Conservation (phyloP, 2,113 vertebrate species). For the Zosterops pallidus region DNA sequence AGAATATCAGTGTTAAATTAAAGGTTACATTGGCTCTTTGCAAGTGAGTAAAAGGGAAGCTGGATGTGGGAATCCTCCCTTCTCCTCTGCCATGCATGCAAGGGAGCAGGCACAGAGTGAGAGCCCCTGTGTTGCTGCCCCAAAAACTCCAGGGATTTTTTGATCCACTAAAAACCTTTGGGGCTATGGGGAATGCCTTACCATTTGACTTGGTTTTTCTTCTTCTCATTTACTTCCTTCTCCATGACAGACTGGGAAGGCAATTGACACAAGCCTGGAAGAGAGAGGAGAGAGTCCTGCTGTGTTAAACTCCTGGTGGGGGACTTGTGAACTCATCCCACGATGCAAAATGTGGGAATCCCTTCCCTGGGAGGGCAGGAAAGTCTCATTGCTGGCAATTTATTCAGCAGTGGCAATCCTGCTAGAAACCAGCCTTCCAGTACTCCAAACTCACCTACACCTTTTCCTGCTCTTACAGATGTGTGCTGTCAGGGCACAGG, state of each 20-base stretch:
- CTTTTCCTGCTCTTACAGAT: not conserved
- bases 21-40: not conserved
- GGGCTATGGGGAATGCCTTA: not conserved
- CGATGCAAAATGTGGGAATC: not conserved
- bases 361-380: not conserved
- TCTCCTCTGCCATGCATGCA: accelerated
- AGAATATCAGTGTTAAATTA: not conserved
- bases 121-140: not conserved
- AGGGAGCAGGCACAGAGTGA: not conserved
- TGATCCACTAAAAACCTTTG: not conserved
- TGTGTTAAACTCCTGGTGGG: not conserved
- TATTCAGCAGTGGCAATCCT: not conserved
- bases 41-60: not conserved
- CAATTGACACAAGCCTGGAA: conserved; percentile 59
- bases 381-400: not conserved
- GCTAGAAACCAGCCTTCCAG: not conserved
- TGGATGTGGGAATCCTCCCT: not conserved
- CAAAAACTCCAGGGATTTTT: not conserved
- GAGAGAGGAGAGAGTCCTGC: not conserved
- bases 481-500: not conserved
- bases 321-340: not conserved
- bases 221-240: conserved; percentile 56
- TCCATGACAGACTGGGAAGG: conserved; percentile 62
- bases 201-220: conserved; percentile 40
- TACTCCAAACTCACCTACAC: not conserved